A percentile compares a stretch with the other conserved stretches of the same genome.
Evolutionary conservation across 2,888 invertebrate genomes (phyloP).

Genomic region (Colostygia pectinataria): DNA sequence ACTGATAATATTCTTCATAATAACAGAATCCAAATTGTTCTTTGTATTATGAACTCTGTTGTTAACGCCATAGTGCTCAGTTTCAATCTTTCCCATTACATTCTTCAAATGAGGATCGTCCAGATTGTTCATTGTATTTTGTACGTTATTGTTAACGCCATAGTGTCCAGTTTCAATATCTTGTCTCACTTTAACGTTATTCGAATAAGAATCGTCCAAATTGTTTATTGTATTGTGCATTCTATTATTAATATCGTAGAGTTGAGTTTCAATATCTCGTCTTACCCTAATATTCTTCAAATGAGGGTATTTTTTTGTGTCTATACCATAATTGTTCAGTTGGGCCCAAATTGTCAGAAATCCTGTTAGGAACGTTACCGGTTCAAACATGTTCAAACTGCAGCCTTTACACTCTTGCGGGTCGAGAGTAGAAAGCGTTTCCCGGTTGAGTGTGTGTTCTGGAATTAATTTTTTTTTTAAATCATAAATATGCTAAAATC

Average conservation of each 20-base stretch:
- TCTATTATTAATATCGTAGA: background rate
- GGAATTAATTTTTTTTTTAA: too few species aligned
- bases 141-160: background rate
- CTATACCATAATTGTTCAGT: conserved; percentile 45
- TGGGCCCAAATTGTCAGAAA: conserved; percentile 11
- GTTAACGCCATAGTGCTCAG: background rate
- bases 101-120: conserved; percentile 37
- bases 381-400: conserved; percentile 8
- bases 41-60: background rate
- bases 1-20: conserved; percentile 12
- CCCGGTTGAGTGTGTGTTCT: too few species aligned
- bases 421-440: too few species aligned
- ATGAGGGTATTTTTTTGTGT: conserved; percentile 33
- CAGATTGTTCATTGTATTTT: background rate
- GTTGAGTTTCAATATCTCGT: conserved; percentile 24
- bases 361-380: conserved; percentile 7
- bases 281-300: conserved; percentile 42
- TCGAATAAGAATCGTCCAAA: conserved; percentile 23
- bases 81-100: conserved; percentile 18
- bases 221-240: background rate
- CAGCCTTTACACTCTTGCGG: too few species aligned
- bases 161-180: conserved; percentile 6
- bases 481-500: too few species aligned
- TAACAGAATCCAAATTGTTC: background rate
- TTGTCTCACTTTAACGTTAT: conserved; percentile 40